These are phyloP conservation scores for Lissonota sp. DNA, from an alignment of 2,888 invertebrate genomes.

Conservation along the genomic window DNA sequence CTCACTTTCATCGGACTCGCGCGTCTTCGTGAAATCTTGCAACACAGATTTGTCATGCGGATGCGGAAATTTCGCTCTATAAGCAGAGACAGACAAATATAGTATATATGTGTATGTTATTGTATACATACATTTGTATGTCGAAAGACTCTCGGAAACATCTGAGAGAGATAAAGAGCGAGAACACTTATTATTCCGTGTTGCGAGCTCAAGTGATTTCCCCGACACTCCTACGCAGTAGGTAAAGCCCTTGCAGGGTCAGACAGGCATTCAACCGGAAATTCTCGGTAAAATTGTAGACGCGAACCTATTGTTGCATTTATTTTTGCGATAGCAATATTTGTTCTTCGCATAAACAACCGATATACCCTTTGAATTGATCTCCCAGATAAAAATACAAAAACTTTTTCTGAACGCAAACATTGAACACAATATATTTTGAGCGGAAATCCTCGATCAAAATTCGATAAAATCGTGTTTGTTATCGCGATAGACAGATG, in stretches of 20 bases:
- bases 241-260: slow-evolving; percentile 39
- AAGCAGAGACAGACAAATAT: slow-evolving; percentile 30
- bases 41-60: slow-evolving; percentile 34
- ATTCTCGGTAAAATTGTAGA: slow-evolving; percentile 20
- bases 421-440: background rate
- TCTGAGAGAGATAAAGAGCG: background rate
- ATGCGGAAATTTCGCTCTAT: slow-evolving; percentile 49
- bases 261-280: slow-evolving; percentile 22
- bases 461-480: slow-evolving; percentile 7
- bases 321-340: too few relatives aligned
- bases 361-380: background rate
- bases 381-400: background rate
- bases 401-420: slow-evolving; percentile 4
- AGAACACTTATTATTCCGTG: slow-evolving; percentile 41
- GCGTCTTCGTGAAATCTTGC: slow-evolving; percentile 39
- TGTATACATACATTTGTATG: too few relatives aligned
- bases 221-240: slow-evolving; percentile 49
- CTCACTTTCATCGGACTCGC: background rate
- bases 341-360: background rate
- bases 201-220: slow-evolving; percentile 49
- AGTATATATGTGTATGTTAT: background rate
- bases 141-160: background rate
- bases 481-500: background rate
- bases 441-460: background rate
- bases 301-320: slow-evolving; percentile 1